Evolutionary conservation across 1,140 invertebrate species (phyloP).

Genomic region (Drosophila pruinosa): DNA sequence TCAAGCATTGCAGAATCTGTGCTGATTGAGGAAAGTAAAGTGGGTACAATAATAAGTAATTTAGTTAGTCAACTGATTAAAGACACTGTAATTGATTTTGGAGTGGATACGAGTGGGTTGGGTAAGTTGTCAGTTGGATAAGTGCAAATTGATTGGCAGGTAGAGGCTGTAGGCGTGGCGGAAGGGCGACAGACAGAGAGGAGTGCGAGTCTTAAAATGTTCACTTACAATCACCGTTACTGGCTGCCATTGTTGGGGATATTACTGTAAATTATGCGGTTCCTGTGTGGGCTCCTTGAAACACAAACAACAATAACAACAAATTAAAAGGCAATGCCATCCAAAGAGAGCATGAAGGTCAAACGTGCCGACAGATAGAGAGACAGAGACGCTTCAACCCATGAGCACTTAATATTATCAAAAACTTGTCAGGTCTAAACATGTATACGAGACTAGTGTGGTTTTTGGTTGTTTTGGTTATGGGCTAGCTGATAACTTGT

Average conservation of each 20-base stretch:
- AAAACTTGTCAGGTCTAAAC: constrained; percentile 48
- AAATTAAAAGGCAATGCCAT: constrained; percentile 8
- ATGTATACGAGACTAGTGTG: constrained; percentile 13
- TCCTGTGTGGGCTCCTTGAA: constrained; percentile 62
- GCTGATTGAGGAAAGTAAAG: not conserved
- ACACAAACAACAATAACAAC: constrained; percentile 46
- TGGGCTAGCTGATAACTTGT: constrained; percentile 65
- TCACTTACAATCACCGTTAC: constrained; percentile 73
- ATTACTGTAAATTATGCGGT: constrained; percentile 57
- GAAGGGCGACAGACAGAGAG: not conserved
- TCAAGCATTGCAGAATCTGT: not conserved
- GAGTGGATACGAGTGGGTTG: not conserved
- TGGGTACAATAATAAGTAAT: not conserved
- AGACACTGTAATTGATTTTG: not conserved
- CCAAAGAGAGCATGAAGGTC: constrained; percentile 52
- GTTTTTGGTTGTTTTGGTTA: constrained; percentile 38
- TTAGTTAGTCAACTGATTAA: not conserved
- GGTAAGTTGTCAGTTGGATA: not conserved
- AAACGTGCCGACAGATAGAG: constrained; percentile 15
- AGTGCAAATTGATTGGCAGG: not conserved
- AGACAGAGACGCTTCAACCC: constrained; percentile 22
- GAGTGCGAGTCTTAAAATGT: constrained; percentile 10
- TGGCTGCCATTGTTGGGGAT: constrained; percentile 63
- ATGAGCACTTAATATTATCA: constrained; percentile 62
- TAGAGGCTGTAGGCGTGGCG: constrained; percentile 11